These are phyloP conservation scores for Apamea epomidion DNA, from an alignment of 2,888 invertebrate species.

Conservation along the genomic window DNA sequence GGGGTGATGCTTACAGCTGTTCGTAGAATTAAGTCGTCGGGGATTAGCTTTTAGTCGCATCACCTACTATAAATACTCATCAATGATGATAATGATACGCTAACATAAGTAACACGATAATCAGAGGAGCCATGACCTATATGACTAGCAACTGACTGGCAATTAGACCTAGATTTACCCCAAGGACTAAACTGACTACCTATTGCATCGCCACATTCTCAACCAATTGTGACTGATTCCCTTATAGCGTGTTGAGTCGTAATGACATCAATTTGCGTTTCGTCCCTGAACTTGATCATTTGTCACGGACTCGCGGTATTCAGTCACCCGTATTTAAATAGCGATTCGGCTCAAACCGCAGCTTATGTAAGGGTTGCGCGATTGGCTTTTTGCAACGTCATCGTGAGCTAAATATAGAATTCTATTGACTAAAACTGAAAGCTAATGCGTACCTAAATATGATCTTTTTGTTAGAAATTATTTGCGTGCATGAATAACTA, in stretches of 20 bases:
- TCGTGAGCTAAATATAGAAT: constrained; percentile 55
- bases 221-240: constrained; percentile 48
- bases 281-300: constrained; percentile 68
- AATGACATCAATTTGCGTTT: constrained; percentile 58
- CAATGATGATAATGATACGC: not conserved
- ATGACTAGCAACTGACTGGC: not conserved
- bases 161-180: constrained; percentile 6
- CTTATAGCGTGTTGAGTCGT: constrained; percentile 54
- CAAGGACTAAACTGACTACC: not conserved
- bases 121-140: not conserved
- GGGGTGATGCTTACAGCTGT: not conserved
- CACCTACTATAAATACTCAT: not conserved
- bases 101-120: not conserved
- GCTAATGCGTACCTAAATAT: constrained; percentile 20
- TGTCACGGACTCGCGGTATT: constrained; percentile 61
- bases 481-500: constrained; percentile 34
- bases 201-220: constrained; percentile 6
- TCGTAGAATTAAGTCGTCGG: not conserved
- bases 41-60: not conserved
- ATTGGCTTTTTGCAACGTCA: constrained; percentile 52
- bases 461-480: constrained; percentile 29
- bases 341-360: constrained; percentile 45
- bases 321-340: constrained; percentile 56
- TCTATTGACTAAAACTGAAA: constrained; percentile 51
- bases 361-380: constrained; percentile 44